A percentile compares a stretch with the other conserved stretches of the same genome.
Conservation (phyloP, 2,888 invertebrate species). For the Drosophila nigricruria region DNA sequence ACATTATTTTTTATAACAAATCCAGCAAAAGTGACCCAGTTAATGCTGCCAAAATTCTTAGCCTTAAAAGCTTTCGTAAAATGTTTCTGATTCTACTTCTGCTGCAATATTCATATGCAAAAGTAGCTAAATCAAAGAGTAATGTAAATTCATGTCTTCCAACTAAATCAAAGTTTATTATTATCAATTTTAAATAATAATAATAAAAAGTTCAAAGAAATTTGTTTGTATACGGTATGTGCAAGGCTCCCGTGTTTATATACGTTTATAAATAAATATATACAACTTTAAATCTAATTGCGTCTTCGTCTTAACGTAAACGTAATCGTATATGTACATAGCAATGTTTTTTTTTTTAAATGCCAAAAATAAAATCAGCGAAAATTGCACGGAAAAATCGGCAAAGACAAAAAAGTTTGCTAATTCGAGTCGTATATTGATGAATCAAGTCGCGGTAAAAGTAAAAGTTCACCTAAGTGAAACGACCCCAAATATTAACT, state of each 20-base stretch:
- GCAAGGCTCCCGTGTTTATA: not conserved
- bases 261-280: constrained; percentile 2
- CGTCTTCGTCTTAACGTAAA: constrained; percentile 6
- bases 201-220: not conserved
- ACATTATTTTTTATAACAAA: not conserved
- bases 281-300: constrained; percentile 5
- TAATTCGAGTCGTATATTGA: constrained; percentile 1
- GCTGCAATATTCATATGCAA: not conserved
- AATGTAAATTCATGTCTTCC: not conserved
- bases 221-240: not conserved
- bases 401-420: constrained; percentile 1
- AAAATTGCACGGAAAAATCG: constrained; percentile 16
- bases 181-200: not conserved
- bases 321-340: not conserved
- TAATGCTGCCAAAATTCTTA: not conserved
- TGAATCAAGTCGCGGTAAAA: constrained; percentile 6
- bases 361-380: constrained; percentile 28
- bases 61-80: not conserved
- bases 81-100: not conserved
- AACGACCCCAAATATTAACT: not conserved
- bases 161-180: not conserved
- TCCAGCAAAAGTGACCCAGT: not conserved
- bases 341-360: not conserved
- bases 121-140: not conserved
- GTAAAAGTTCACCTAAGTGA: constrained; percentile 15